Evolutionary conservation across 2,888 invertebrate species (phyloP), one percentile per base, ranked within the genome.

Genomic region (Clivina fossor): DNA sequence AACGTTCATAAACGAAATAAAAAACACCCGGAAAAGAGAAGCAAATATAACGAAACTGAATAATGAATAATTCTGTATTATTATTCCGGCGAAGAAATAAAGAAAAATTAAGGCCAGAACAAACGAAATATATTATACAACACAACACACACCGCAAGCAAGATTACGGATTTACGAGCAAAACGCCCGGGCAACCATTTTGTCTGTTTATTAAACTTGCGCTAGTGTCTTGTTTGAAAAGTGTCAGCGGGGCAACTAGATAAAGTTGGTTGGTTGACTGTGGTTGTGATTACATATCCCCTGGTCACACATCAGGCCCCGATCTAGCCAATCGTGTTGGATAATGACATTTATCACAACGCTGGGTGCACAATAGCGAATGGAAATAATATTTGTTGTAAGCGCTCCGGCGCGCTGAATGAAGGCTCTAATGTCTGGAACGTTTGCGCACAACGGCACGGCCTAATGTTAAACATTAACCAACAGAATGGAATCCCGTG

Each of bases 391-490:
- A n/a, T n/a, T n/a, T n/a, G n/a, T n/a, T n/a, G n/a, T n/a, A n/a
- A n/a, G n/a, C n/a, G n/a, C n/a, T n/a, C n/a, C n/a, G n/a, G n/a
- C n/a, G n/a, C n/a, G n/a, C n/a, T n/a, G n/a, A 24, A 9, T 24
- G 4, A 9, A 4, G 11, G 41, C 33, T 43, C 43, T 41, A 51
- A 51, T 51, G 51, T 43, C 51, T 43, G 18, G 32, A n/a, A n/a
- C n/a, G n/a, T n/a, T n/a, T n/a, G n/a, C n/a, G n/a, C n/a, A n/a
- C n/a, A n/a, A 13, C 33, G 15, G 40, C 41, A 33, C 24, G 30
- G 19, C 40, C 53, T 53, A 53, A 53, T 53, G 53, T 44, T 44
- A 53, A 53, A 53, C 53, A 53, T 53, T 53, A 53, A 35, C 28
- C 37, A 35, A 15, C 15, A 44, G 41, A 43, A 44, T 44, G 53